Percentiles rank a stretch among this genome's conserved stretches.
These are phyloP conservation scores for Xylocampa areola DNA, from an alignment of 2,888 invertebrate genomes.

Conservation along the genomic window DNA sequence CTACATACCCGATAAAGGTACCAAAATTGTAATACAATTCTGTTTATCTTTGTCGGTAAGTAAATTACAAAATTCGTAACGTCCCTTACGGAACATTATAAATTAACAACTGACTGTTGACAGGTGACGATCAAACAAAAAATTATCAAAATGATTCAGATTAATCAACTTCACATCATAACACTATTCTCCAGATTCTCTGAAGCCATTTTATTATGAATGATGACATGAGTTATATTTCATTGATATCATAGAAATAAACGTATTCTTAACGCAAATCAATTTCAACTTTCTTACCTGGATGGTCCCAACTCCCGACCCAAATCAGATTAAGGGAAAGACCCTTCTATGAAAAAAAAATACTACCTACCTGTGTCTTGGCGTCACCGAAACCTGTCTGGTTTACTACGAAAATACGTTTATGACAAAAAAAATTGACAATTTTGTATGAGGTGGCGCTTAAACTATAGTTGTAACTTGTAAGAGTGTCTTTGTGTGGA, in stretches of 20 bases:
- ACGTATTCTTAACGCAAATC: slow-evolving; percentile 57
- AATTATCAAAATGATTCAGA: neutral
- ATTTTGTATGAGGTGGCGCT: slow-evolving; percentile 82
- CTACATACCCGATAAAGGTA: too few relatives aligned
- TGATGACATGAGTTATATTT: slow-evolving; percentile 11
- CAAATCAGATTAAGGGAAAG: slow-evolving; percentile 72
- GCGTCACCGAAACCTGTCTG: slow-evolving; percentile 70
- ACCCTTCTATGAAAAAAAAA: slow-evolving; percentile 73
- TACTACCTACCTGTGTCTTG: slow-evolving; percentile 75
- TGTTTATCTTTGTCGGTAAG: too few relatives aligned
- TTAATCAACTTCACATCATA: neutral
- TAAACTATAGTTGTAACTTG: too few relatives aligned
- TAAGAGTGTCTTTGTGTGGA: slow-evolving; percentile 71
- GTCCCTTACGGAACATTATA: too few relatives aligned
- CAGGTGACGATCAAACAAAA: neutral
- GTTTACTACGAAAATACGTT: slow-evolving; percentile 83
- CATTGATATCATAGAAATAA: slow-evolving; percentile 31
- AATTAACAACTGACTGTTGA: neutral
- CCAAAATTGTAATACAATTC: too few relatives aligned
- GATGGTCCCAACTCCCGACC: slow-evolving; percentile 20
- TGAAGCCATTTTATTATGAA: slow-evolving; percentile 5
- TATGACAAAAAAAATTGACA: slow-evolving; percentile 69
- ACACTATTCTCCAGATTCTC: neutral
- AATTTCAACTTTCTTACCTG: slow-evolving; percentile 60
- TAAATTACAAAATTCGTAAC: too few relatives aligned